Conservation (phyloP, 1,140 invertebrate genomes). For the Drosophila sulfurigaster region DNA sequence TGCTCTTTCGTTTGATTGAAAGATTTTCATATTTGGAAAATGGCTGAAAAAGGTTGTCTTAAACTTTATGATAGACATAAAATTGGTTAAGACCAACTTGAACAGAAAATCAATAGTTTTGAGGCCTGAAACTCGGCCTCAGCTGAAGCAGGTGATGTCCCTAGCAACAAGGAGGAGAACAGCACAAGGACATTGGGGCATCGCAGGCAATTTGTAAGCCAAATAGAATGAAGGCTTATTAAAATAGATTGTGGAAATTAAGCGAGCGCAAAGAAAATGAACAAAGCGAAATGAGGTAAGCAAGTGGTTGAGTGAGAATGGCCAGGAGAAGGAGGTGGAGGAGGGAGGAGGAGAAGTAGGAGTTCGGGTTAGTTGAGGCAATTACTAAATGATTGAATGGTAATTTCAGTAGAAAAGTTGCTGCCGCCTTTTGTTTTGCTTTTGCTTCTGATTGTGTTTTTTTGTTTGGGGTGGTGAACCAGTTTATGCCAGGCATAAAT, state of each 20-base stretch:
- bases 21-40: constrained; percentile 4
- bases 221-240: constrained; percentile 65
- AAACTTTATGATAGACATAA: constrained; percentile 38
- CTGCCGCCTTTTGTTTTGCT: constrained; percentile 52
- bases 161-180: background rate
- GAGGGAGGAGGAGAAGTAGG: background rate
- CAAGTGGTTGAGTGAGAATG: background rate
- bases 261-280: constrained; percentile 61
- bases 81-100: constrained; percentile 8
- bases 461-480: background rate
- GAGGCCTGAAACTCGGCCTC: too few relatives aligned
- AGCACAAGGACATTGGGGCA: background rate
- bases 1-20: constrained; percentile 4
- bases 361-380: constrained; percentile 40
- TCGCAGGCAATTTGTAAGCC: constrained; percentile 63
- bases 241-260: constrained; percentile 80
- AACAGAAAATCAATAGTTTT: constrained; percentile 54
- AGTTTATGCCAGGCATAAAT: constrained; percentile 75
- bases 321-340: background rate
- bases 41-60: constrained; percentile 24
- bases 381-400: constrained; percentile 84
- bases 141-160: constrained; percentile 29
- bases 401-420: constrained; percentile 77
- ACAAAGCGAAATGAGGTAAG: constrained; percentile 22
- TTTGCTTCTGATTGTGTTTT: background rate